A percentile compares a stretch with the other conserved stretches of the same genome.
Evolutionary conservation across 2,888 invertebrate species (phyloP).

Genomic region (Abscondita cerata): DNA sequence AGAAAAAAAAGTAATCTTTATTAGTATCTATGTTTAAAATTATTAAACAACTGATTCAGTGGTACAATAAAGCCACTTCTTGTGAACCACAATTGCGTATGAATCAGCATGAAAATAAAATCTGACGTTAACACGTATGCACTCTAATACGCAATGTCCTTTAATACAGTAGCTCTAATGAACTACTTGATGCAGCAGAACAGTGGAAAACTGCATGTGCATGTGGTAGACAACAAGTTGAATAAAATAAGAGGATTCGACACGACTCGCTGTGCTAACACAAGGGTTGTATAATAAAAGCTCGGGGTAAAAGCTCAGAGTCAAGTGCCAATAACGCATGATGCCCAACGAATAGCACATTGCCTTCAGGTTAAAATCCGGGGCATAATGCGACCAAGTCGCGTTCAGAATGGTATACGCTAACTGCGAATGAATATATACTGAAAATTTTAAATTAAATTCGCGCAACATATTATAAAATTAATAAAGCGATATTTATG

Average conservation of each 20-base stretch:
- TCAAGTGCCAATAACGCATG: constrained; percentile 45
- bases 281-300: constrained; percentile 43
- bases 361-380: constrained; percentile 32
- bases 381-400: constrained; percentile 17
- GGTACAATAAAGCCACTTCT: constrained; percentile 18
- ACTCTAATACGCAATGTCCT: constrained; percentile 29
- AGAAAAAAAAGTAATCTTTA: constrained; percentile 12
- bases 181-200: constrained; percentile 29
- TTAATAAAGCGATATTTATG: constrained; percentile 61
- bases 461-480: constrained; percentile 58
- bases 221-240: not conserved
- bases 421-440: constrained; percentile 39
- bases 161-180: constrained; percentile 34
- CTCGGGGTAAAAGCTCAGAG: constrained; percentile 40
- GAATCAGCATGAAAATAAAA: constrained; percentile 34
- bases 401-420: constrained; percentile 20
- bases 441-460: constrained; percentile 52
- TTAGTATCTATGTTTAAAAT: constrained; percentile 17
- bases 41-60: constrained; percentile 17
- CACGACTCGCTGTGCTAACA: constrained; percentile 31
- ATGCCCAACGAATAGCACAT: constrained; percentile 32
- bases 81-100: constrained; percentile 26
- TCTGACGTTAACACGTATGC: constrained; percentile 26
- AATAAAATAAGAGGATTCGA: constrained; percentile 21
- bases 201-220: constrained; percentile 19